Percentiles rank a stretch among this genome's conserved stretches.
Conservation (phyloP, 2,113 vertebrate species). For the Hippopotamus amphibius region DNA sequence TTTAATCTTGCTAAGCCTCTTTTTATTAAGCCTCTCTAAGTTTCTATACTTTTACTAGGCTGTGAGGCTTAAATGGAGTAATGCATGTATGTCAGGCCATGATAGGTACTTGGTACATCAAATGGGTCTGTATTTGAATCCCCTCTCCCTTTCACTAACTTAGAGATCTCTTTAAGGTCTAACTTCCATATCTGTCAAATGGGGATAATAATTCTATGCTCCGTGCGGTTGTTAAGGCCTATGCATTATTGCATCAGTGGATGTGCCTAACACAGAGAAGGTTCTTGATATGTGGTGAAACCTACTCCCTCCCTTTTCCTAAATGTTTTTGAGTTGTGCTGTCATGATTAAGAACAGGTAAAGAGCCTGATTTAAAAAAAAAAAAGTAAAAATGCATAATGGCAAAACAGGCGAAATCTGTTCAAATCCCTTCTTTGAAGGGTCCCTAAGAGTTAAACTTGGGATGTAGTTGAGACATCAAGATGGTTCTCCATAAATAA, state of each 20-base stretch:
- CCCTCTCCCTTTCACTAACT: neutral
- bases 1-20: slow-evolving; percentile 40
- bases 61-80: slow-evolving; percentile 11
- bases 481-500: slow-evolving; percentile 77
- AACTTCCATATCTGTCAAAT: neutral
- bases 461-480: slow-evolving; percentile 38
- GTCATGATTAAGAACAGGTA: neutral
- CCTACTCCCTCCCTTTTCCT: neutral
- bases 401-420: neutral
- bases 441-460: slow-evolving; percentile 79
- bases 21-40: slow-evolving; percentile 40
- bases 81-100: neutral
- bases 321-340: neutral
- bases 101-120: neutral
- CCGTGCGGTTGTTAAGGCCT: neutral
- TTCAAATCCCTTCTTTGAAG: slow-evolving; percentile 47
- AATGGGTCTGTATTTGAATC: neutral
- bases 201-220: neutral
- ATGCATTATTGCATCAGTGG: neutral
- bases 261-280: neutral
- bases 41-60: neutral
- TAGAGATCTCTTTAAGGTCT: neutral
- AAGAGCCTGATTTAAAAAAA: neutral
- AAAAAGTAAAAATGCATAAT: neutral
- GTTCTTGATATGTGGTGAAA: neutral